phyloP scores from a whole-genome alignment of 2,888 invertebrate species.

The Colostygia pectinataria region DNA sequence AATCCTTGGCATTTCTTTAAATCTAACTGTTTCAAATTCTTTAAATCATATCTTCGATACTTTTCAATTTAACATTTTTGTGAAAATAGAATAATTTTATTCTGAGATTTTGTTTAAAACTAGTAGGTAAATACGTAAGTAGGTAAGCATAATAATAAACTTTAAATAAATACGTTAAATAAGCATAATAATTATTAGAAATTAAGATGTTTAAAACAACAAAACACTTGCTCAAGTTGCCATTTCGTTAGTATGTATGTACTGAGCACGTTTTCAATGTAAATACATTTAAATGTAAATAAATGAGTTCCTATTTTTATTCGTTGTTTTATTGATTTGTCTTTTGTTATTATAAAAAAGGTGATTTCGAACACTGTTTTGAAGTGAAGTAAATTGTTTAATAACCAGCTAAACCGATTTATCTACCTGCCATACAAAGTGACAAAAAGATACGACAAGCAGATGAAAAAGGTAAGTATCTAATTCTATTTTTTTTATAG shows the following conservation, averaged over 20 bases:
- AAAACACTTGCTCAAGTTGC: constrained; percentile 74
- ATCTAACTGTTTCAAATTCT: no score
- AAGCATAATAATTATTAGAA: constrained; percentile 29
- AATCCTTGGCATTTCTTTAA: no score
- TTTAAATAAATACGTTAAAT: constrained; percentile 10
- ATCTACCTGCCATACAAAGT: no score
- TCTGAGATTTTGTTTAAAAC: not conserved
- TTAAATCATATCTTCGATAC: no score
- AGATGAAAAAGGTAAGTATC: no score
- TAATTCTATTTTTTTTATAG: no score
- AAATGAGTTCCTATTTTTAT: constrained; percentile 79
- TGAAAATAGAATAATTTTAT: no score
- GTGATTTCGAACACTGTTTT: no score
- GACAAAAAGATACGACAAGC: no score
- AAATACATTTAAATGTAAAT: constrained; percentile 76
- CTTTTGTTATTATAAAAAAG: constrained; percentile 3
- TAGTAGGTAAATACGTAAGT: constrained; percentile 6
- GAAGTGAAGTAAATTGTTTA: no score
- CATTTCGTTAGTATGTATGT: constrained; percentile 60
- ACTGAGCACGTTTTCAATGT: constrained; percentile 57
- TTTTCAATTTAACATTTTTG: no score
- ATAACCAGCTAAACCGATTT: no score
- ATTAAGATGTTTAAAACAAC: constrained; percentile 42
- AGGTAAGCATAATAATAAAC: constrained; percentile 24
- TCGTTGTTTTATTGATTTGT: constrained; percentile 55